Evolutionary conservation across 2,888 invertebrate species (phyloP), one percentile per base, ranked within the genome.

Genomic region (Andrena chrysosceles): DNA sequence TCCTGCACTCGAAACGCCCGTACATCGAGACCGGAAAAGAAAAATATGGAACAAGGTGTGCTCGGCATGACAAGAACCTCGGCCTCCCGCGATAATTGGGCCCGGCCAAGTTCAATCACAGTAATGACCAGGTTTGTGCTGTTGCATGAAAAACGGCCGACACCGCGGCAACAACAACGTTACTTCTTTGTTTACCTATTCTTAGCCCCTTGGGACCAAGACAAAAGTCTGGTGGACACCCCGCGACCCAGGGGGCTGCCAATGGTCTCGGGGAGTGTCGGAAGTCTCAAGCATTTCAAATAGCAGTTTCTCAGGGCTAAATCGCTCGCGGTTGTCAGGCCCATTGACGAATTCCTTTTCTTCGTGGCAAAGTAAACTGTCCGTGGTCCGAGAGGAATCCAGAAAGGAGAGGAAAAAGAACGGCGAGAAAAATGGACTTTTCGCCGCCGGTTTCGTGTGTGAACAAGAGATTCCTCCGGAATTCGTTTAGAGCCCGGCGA

Each of bases 1-100:
- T 85, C 85, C 75, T 70, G 54, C 62, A 42, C 69, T 59, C 73
- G 59, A 48, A 79, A 76, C 73, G 77, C 76, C 42, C 72, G 83
- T 77, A 66, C 49, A 73, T 49, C 20, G 52, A 42, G 29, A 31
- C 59, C 67, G n/a, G 63, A 75, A 77, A 73, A 70, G 64, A 68
- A 76, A 59, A 72, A 76, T 80, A 68, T 42, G 31, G 62, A 66
- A 42, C 80, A 56, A 64, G 49, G 35, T 60, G 68, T 52, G 63
- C 69, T 63, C 56, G 33, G 67, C 20, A 54, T 84, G 59, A 54
- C 70, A 64, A 82, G 48, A 26, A 31, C 10, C 70, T 31, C 20
- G 20, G 63, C 49, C 35, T 31, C 29, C 42, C 60, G 33, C 60
- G 33, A 54, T 79, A 68, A 82, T 82, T 62, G 68, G 54, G 29